Evolutionary conservation across 2,888 invertebrate genomes (phyloP), one percentile per base, ranked within the genome.

Genomic region (Syrista parreyssii): DNA sequence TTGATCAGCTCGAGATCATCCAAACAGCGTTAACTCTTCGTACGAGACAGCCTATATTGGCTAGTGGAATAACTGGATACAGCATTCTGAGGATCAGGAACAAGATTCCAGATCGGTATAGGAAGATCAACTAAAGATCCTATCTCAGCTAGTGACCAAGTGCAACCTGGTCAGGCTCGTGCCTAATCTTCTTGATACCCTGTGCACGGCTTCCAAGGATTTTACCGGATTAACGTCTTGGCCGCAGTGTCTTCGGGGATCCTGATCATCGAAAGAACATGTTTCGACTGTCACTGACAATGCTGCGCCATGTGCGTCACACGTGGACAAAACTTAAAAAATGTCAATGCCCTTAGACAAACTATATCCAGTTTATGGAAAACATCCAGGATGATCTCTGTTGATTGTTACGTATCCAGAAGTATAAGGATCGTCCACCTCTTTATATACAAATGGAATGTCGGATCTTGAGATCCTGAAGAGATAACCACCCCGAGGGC

Each of bases 401-500:
- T 55, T 23, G 55, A 55, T 55, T 55, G 23, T 55, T 55, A 23
- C 55, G 23, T 55, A 23, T 55, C 55, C 55, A 55, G 55, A 23
- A 55, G 55, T 23, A n/a, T n/a, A 55, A 55, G 23, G 55, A 55
- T 55, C 55, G 55, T 55, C 55, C 55, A 55, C 31, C 32, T 71
- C 71, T 71, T 74, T 34, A 34, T 74, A 74, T 30, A 68, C 71
- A 31, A 35, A 68, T 30, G 82, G 84, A 82, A 84, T 83, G 80
- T 74, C 75, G 72, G 81, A 79, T 79, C 79, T 73, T 80, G 74
- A 87, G 84, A 86, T 86, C 82, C 80, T 84, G 84, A 87, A 81
- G 81, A 83, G 85, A 88, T 86, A 86, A 83, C 88, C 88, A 88
- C 88, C 89, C 88, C 81, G 85, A 85, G 83, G 82, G 84, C 82